These are phyloP conservation scores for Smutsia temminckii DNA, from an alignment of 2,797 vertebrate genomes.

Conservation along the genomic window DNA sequence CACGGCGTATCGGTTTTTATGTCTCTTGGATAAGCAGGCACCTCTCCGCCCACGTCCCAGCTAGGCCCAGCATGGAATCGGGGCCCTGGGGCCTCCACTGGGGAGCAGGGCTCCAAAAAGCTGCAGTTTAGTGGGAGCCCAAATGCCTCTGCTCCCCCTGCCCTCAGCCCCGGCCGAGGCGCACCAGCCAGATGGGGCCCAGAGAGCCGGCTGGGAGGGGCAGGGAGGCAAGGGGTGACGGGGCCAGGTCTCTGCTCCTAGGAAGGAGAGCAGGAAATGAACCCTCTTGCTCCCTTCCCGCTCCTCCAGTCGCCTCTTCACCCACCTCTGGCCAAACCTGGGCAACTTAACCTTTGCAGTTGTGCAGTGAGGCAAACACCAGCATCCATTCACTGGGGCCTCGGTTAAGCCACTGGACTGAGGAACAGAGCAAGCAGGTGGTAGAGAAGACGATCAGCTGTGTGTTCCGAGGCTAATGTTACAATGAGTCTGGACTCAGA, in stretches of 20 bases:
- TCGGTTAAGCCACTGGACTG: accelerated
- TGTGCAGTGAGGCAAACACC: accelerated
- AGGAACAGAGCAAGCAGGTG: not conserved
- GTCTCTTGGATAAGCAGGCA: slow-evolving; percentile 68
- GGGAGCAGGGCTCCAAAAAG: not conserved
- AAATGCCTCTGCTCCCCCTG: not conserved
- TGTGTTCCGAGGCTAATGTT: not conserved
- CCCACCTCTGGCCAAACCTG: accelerated
- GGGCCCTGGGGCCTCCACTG: not conserved
- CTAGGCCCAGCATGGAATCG: accelerated
- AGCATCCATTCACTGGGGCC: accelerated
- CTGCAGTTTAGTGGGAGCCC: slow-evolving; percentile 58
- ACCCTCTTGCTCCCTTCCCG: accelerated
- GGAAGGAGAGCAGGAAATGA: not conserved
- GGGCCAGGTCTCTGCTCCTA: accelerated
- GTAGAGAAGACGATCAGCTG: not conserved
- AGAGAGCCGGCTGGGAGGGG: too few relatives aligned
- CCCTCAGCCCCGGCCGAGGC: not conserved
- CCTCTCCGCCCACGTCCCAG: accelerated
- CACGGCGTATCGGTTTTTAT: slow-evolving; percentile 79
- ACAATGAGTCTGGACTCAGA: accelerated
- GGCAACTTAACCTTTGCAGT: accelerated
- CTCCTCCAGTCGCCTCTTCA: accelerated
- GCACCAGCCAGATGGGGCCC: not conserved
- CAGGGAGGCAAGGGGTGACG: accelerated